Conservation (phyloP, 2,888 invertebrate species). For the Punctoribates punctum region DNA sequence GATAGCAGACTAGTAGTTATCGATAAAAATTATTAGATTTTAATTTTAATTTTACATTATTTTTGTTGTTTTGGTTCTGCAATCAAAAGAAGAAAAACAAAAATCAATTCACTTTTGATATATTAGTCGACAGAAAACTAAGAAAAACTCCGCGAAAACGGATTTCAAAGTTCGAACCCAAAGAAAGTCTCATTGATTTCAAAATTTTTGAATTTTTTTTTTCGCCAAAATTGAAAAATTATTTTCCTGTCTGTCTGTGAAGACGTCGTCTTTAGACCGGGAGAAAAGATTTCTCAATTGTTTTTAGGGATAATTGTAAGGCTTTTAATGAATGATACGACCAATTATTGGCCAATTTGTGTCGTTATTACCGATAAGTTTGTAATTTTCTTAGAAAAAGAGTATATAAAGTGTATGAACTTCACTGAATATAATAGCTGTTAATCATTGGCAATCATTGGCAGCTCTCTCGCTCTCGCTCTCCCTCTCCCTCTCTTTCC, state of each 20-base stretch:
- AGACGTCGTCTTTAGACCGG: neutral
- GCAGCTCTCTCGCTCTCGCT: constrained; percentile 4
- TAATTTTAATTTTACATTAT: no score
- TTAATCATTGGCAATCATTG: constrained; percentile 18
- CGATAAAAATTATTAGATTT: no score
- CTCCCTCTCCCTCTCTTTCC: neutral
- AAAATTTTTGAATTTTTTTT: neutral
- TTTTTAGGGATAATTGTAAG: constrained; percentile 1
- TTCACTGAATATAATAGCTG: constrained; percentile 29
- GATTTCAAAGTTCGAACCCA: no score
- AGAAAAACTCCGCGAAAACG: no score
- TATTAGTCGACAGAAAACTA: no score
- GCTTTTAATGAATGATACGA: constrained; percentile 19
- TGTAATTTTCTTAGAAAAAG: neutral
- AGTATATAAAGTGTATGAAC: neutral
- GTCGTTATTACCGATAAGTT: constrained; percentile 16
- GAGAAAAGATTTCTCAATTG: constrained; percentile 22
- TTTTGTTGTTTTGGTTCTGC: no score
- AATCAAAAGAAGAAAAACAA: no score
- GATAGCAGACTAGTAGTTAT: no score
- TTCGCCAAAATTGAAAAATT: neutral
- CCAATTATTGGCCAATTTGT: constrained; percentile 31
- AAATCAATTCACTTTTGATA: no score
- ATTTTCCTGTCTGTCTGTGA: neutral
- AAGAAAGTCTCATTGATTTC: no score